These are phyloP conservation scores for Melanotaenia nigrans DNA, from an alignment of 2,797 vertebrate species.

Conservation along the genomic window DNA sequence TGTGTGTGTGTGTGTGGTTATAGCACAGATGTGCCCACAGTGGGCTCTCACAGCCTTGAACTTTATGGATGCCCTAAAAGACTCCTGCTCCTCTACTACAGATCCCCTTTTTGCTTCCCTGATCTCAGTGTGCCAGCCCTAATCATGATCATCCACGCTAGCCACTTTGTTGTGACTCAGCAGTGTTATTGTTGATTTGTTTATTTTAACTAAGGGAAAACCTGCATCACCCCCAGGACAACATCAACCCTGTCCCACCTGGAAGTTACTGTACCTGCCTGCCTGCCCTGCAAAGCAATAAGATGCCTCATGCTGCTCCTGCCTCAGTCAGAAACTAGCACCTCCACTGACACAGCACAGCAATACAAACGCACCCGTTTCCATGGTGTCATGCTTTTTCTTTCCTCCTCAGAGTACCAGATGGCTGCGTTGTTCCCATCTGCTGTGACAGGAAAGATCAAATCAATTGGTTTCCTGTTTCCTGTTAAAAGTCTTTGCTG, in stretches of 20 bases:
- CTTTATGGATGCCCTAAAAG: conserved; percentile 26
- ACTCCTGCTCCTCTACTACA: conserved; percentile 30
- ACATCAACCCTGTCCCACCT: conserved; percentile 6
- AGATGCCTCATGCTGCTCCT: conserved; percentile 32
- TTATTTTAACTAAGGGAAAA: conserved; percentile 17
- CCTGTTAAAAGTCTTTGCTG: not conserved
- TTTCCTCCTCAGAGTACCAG: not conserved
- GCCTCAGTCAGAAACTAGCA: not conserved
- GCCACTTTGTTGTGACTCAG: conserved; percentile 17
- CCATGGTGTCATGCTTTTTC: not conserved
- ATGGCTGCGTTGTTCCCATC: not conserved
- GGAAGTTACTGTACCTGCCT: conserved; percentile 7
- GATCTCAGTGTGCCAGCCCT: conserved; percentile 58
- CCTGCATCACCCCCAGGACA: conserved; percentile 9
- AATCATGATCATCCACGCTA: conserved; percentile 7
- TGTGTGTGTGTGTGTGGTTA: conserved; percentile 23
- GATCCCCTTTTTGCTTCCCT: conserved; percentile 17
- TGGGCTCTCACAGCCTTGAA: conserved; percentile 48
- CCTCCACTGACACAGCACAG: conserved; percentile 13
- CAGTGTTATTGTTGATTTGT: conserved; percentile 13
- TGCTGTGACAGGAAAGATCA: conserved; percentile 16
- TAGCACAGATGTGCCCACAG: conserved; percentile 59
- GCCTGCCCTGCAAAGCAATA: conserved; percentile 67
- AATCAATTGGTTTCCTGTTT: conserved; percentile 3
- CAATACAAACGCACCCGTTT: conserved; percentile 33